These are phyloP conservation scores for Trichogramma evanescens DNA, from an alignment of 2,888 invertebrate genomes.

Conservation along the genomic window DNA sequence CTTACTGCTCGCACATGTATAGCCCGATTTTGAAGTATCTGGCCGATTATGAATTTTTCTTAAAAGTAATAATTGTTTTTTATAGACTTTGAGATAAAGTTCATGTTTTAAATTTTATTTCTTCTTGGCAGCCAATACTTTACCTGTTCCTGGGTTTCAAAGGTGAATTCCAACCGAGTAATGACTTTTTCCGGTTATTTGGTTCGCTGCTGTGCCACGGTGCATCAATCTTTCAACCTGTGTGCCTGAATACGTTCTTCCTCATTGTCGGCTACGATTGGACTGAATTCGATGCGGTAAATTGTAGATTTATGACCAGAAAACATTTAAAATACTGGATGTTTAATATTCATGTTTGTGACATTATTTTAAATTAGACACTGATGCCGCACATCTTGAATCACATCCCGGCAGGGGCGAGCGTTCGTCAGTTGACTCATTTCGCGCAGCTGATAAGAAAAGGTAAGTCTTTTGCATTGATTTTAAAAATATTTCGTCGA, in stretches of 20 bases:
- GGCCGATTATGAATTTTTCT: conserved; percentile 38
- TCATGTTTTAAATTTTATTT: neutral
- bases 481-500: no score
- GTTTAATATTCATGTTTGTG: neutral
- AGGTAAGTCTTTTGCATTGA: conserved; percentile 16
- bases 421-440: conserved; percentile 64
- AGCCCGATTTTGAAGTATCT: conserved; percentile 7
- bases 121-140: conserved; percentile 17
- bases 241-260: conserved; percentile 64
- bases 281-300: conserved; percentile 40
- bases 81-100: no score
- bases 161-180: conserved; percentile 60
- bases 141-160: conserved; percentile 18
- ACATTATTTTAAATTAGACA: conserved; percentile 34
- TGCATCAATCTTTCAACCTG: conserved; percentile 50
- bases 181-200: conserved; percentile 40
- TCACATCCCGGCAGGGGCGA: conserved; percentile 63
- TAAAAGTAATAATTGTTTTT: conserved; percentile 24
- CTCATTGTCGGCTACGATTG: conserved; percentile 54
- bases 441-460: conserved; percentile 60
- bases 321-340: neutral
- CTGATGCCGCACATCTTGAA: conserved; percentile 61
- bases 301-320: conserved; percentile 24
- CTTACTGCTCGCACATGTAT: conserved; percentile 28
- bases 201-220: conserved; percentile 52